These are phyloP conservation scores for Ips typographus DNA, from an alignment of 1,140 invertebrate species.

Conservation along the genomic window DNA sequence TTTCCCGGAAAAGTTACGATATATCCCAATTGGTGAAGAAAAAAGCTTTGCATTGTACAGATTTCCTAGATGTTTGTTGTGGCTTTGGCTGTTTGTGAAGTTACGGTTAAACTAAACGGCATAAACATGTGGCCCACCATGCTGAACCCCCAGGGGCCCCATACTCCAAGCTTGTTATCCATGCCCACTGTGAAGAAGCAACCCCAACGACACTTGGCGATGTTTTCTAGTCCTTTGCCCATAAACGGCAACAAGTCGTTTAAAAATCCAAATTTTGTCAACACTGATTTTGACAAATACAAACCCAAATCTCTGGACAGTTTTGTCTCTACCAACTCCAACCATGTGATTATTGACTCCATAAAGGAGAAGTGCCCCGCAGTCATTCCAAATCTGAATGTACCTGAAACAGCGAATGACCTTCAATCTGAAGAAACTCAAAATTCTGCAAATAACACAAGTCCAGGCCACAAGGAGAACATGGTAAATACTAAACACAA, in stretches of 20 bases:
- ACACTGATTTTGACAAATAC: constrained; percentile 25
- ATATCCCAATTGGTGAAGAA: constrained; percentile 18
- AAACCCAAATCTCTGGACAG: constrained; percentile 6
- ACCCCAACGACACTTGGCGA: constrained; percentile 15
- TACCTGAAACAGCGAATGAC: too few relatives aligned
- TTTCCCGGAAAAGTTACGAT: background rate
- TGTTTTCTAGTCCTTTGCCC: constrained; percentile 3
- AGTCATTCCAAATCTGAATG: constrained; percentile 7
- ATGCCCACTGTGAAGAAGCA: background rate
- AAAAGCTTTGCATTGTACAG: constrained; percentile 10
- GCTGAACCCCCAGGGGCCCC: background rate
- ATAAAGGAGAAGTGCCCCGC: constrained; percentile 30
- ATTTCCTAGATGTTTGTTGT: constrained; percentile 7
- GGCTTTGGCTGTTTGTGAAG: background rate
- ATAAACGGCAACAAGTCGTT: constrained; percentile 24
- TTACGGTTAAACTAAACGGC: constrained; percentile 2
- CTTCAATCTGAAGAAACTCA: too few relatives aligned
- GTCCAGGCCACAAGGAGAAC: too few relatives aligned
- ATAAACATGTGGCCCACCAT: constrained; percentile 24
- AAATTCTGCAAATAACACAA: too few relatives aligned
- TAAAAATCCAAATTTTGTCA: constrained; percentile 39
- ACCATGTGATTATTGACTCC: constrained; percentile 17
- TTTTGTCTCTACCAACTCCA: constrained; percentile 4
- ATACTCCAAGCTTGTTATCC: background rate
- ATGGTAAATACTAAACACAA: too few relatives aligned